Evolutionary conservation across 2,888 invertebrate genomes (phyloP).

Genomic region (Scotopteryx bipunctaria): DNA sequence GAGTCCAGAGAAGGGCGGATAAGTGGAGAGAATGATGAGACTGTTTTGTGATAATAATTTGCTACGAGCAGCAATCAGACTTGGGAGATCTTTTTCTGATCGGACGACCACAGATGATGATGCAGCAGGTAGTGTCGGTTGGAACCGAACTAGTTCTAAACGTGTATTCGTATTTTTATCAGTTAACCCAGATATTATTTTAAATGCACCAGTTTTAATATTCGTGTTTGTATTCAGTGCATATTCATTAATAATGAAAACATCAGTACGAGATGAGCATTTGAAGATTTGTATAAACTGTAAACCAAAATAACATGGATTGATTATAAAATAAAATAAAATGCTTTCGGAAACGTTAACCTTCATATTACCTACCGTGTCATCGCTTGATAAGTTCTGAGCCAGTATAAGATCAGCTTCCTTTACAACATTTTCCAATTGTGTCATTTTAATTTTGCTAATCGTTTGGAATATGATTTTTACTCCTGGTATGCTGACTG

Average conservation of each 20-base stretch:
- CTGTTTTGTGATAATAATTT: conserved; percentile 29
- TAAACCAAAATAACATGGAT: conserved; percentile 13
- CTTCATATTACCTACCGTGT: conserved; percentile 34
- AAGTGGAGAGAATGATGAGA: conserved; percentile 39
- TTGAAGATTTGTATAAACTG: conserved; percentile 13
- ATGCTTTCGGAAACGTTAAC: too few relatives aligned
- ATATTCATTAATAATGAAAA: conserved; percentile 18
- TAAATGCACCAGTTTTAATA: conserved; percentile 1
- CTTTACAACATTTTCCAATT: conserved; percentile 12
- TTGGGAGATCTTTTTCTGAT: conserved; percentile 35
- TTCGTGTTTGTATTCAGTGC: background rate
- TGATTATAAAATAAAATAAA: too few relatives aligned
- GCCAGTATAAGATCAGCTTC: conserved; percentile 38
- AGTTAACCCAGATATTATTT: conserved; percentile 15
- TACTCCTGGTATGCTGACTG: conserved; percentile 20
- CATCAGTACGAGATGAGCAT: conserved; percentile 2
- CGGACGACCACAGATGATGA: conserved; percentile 34
- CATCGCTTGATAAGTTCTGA: conserved; percentile 37
- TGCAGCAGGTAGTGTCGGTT: conserved; percentile 8
- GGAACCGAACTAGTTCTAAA: conserved; percentile 39
- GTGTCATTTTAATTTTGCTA: conserved; percentile 3
- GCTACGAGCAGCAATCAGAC: conserved; percentile 32
- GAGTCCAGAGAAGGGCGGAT: conserved; percentile 40
- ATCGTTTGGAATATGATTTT: conserved; percentile 34
- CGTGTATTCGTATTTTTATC: conserved; percentile 21